phyloP scores from a whole-genome alignment of 2,888 invertebrate genomes.

The Frankliniella intonsa region DNA sequence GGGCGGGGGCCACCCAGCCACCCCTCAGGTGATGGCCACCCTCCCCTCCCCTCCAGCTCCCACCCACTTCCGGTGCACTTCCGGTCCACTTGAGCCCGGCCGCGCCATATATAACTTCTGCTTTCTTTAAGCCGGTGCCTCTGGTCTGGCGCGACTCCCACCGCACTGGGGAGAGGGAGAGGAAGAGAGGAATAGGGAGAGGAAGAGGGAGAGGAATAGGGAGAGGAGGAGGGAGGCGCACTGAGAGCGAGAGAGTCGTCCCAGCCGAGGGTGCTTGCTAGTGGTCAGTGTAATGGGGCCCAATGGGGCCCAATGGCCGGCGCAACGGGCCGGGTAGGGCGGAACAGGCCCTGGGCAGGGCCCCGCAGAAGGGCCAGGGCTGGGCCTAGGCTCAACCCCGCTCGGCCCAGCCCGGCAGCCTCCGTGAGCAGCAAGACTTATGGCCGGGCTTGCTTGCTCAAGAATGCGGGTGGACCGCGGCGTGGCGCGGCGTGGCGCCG shows the following conservation, averaged over 20 bases:
- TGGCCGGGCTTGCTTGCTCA: background rate
- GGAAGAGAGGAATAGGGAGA: background rate
- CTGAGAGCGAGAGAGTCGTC: background rate
- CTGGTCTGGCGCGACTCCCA: background rate
- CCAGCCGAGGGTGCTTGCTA: background rate
- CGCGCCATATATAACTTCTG: conserved; percentile 20
- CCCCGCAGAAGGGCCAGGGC: no score
- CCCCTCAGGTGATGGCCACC: background rate
- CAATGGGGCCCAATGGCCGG: background rate
- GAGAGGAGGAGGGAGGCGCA: background rate
- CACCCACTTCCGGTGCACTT: background rate
- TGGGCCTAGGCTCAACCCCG: background rate
- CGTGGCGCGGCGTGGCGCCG: background rate
- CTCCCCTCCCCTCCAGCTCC: background rate
- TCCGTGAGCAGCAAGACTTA: background rate
- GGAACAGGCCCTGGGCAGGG: background rate
- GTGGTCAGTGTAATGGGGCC: background rate
- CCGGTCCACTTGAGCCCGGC: conserved; percentile 20
- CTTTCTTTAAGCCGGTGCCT: conserved; percentile 10
- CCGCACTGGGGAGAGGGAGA: background rate
- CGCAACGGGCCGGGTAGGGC: background rate
- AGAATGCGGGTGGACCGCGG: background rate
- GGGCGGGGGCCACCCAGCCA: background rate
- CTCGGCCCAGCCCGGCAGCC: background rate
- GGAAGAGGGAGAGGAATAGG: background rate